Percentiles rank a stretch among this genome's conserved stretches.
Evolutionary conservation across 2,888 invertebrate species (phyloP).

Genomic region (Epinotia demarniana): DNA sequence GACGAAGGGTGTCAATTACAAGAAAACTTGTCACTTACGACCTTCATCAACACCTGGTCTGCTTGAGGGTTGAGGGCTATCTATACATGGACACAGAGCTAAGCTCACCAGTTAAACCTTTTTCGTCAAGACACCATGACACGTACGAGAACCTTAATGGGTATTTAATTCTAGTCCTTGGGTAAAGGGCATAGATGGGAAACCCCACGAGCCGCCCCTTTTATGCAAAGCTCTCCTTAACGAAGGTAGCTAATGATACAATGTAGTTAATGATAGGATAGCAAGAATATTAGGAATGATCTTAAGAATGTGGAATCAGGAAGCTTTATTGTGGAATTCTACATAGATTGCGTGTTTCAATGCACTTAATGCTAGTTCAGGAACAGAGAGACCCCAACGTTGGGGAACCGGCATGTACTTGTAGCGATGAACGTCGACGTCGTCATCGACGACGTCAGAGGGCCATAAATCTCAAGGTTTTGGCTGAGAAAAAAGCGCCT

Average conservation of each 20-base stretch:
- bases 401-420: too few relatives aligned
- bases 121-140: neutral
- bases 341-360: too few relatives aligned
- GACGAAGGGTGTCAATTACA: neutral
- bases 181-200: neutral
- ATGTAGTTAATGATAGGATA: slow-evolving; percentile 9
- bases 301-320: slow-evolving; percentile 6
- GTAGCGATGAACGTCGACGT: too few relatives aligned
- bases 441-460: too few relatives aligned
- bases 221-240: neutral
- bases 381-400: too few relatives aligned
- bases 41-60: neutral
- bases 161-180: neutral
- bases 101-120: neutral
- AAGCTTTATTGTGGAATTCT: neutral
- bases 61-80: neutral
- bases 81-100: neutral
- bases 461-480: too few relatives aligned
- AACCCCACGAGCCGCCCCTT: slow-evolving; percentile 5
- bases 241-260: neutral
- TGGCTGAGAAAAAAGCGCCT: too few relatives aligned
- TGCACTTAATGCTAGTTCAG: too few relatives aligned
- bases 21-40: neutral
- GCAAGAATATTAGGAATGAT: slow-evolving; percentile 8
- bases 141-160: neutral